Percentiles rank a stretch among this genome's conserved stretches.
Evolutionary conservation across 2,888 invertebrate genomes (phyloP).

Genomic region (Spialia ferax): DNA sequence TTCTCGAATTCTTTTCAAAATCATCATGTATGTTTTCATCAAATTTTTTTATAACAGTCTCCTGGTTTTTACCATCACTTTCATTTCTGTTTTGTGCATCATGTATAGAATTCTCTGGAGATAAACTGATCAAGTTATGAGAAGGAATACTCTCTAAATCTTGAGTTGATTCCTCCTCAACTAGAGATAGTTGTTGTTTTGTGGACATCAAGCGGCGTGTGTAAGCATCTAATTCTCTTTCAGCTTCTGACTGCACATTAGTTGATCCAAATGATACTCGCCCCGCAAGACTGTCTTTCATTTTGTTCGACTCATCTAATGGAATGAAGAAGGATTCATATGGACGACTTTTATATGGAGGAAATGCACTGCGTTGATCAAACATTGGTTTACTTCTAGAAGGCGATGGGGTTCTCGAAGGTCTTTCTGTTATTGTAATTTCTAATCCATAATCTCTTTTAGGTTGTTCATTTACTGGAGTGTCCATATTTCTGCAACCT

Average conservation of each 20-base stretch:
- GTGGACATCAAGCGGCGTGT: conserved; percentile 64
- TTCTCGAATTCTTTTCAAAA: conserved; percentile 51
- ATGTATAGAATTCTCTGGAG: conserved; percentile 63
- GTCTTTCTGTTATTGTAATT: conserved; percentile 71
- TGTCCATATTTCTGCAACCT: conserved; percentile 65
- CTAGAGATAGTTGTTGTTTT: conserved; percentile 79
- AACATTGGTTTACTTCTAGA: conserved; percentile 58
- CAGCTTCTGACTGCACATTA: conserved; percentile 60
- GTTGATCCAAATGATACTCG: conserved; percentile 63
- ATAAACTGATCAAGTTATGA: conserved; percentile 66
- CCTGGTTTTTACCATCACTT: conserved; percentile 52
- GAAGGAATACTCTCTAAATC: conserved; percentile 78
- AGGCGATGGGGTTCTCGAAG: conserved; percentile 59
- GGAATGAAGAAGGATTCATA: conserved; percentile 76
- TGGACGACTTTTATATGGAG: conserved; percentile 61
- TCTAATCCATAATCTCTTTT: conserved; percentile 65
- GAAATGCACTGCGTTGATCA: conserved; percentile 59
- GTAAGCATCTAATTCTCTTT: conserved; percentile 69
- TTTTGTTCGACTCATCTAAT: conserved; percentile 58
- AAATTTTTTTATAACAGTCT: conserved; percentile 29
- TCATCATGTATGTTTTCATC: conserved; percentile 40
- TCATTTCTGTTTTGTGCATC: conserved; percentile 47
- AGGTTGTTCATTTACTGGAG: conserved; percentile 54
- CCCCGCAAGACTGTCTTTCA: conserved; percentile 55
- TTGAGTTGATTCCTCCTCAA: conserved; percentile 83